A percentile compares a stretch with the other conserved stretches of the same genome.
Conservation (phyloP, 1,140 invertebrate genomes). For the Wasmannia auropunctata region DNA sequence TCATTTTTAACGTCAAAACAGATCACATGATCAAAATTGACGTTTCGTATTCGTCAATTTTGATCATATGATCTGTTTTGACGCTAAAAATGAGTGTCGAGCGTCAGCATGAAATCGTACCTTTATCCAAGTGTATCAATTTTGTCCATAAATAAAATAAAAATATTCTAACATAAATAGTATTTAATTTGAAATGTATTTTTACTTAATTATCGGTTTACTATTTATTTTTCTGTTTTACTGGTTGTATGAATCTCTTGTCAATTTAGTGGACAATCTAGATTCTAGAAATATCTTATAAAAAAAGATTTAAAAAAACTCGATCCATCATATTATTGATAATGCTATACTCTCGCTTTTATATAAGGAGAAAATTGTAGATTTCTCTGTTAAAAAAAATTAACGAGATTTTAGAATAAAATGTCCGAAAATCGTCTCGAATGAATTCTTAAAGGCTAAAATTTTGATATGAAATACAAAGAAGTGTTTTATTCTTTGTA, state of each 20-base stretch:
- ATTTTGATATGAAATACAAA: slow-evolving; percentile 70
- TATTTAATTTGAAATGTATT: background rate
- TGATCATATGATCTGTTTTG: too few species aligned
- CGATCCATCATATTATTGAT: background rate
- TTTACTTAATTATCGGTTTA: background rate
- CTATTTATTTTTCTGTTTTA: background rate
- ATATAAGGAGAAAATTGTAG: background rate
- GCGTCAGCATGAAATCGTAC: too few species aligned
- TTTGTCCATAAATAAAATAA: background rate
- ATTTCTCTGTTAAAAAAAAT: background rate
- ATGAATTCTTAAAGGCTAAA: slow-evolving; percentile 56
- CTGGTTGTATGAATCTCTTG: background rate
- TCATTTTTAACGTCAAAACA: too few species aligned
- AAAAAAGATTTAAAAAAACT: background rate
- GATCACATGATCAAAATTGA: too few species aligned
- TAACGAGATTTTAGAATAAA: background rate
- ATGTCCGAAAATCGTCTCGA: slow-evolving; percentile 45
- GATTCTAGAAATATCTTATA: background rate
- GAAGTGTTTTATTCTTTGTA: slow-evolving; percentile 56
- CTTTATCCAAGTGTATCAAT: too few species aligned
- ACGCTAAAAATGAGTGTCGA: too few species aligned
- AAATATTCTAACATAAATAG: background rate
- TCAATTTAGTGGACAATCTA: background rate
- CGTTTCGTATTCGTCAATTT: too few species aligned
- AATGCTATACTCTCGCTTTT: background rate